Evolutionary conservation across 2,888 invertebrate species (phyloP), one percentile per base, ranked within the genome.

Genomic region (Zhengitettix transpicula): DNA sequence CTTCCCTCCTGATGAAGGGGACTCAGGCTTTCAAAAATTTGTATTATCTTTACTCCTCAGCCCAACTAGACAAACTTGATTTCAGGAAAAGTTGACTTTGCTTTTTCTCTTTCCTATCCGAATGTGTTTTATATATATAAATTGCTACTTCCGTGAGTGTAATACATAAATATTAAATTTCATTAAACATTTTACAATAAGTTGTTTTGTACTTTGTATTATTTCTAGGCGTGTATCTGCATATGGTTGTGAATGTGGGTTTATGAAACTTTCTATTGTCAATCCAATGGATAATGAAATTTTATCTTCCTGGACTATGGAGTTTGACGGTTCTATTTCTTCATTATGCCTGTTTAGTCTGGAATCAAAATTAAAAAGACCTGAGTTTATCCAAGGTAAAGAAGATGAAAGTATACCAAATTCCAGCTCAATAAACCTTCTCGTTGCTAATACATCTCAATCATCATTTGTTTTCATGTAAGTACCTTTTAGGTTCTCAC

Each of bases 231-330:
- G 83, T 66, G 63, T 83, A 57, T 78, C 81, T 16, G 79, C 77
- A 17, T 73, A 78, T 65, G 81, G 81, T 10, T 81, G 80, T 67
- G 81, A 83, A 71, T 79, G 79, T 72, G 84, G 84, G 9, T 72
- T 76, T 61, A 72, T 82, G 2, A 74, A 75, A 67, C 67, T 83
- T n/a, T 70, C 75, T 57, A 69, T 77, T 64, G 74, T 80, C 7
- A 74, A 78, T 66, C 73, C 76, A 9, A 69, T 71, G 65, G 74
- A 74, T 47, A 71, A 74, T 67, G 74, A 75, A 66, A 70, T 82
- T 40, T 63, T 75, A 12, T 71, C 73, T 64, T 73, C 69, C 57
- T 80, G 79, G 74, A 71, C 72, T n/a, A 72, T 79, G 41, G 72
- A 74, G 68, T 78, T 78, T 64, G 73, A 77, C 67, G 78, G 78